phyloP scores from a whole-genome alignment of 2,113 vertebrate genomes.

The Mesocricetus auratus region DNA sequence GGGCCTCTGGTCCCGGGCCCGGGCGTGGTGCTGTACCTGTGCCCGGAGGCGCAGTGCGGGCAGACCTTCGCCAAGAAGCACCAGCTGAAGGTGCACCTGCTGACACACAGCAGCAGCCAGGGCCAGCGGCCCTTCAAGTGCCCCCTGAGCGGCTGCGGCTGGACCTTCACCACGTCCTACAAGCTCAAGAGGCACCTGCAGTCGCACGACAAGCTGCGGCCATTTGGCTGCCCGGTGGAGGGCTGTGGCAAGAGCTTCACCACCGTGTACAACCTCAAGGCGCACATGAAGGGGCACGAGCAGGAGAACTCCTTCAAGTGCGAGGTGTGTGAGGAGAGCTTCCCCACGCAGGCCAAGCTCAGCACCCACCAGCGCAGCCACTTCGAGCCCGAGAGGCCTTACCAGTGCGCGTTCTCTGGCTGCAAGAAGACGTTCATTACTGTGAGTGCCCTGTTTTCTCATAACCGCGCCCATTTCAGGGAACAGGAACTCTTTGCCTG shows the following conservation, averaged over 20 bases:
- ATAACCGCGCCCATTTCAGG: constrained; percentile 96
- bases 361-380: constrained; percentile 94
- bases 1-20: neutral
- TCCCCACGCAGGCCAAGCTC: constrained; percentile 93
- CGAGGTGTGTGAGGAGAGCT: constrained; percentile 94
- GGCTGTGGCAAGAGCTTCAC: constrained; percentile 96
- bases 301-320: constrained; percentile 94
- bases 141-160: constrained; percentile 92
- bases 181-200: constrained; percentile 96
- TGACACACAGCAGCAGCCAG: constrained; percentile 88
- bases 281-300: constrained; percentile 94
- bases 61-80: constrained; percentile 92
- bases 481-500: constrained; percentile 96
- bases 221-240: constrained; percentile 92
- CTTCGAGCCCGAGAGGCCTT: constrained; percentile 95
- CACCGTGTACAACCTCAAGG: constrained; percentile 97
- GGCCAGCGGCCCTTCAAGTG: constrained; percentile 93
- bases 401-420: constrained; percentile 96
- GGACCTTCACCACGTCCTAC: constrained; percentile 97
- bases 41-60: constrained; percentile 90
- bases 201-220: constrained; percentile 96
- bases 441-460: constrained; percentile 97
- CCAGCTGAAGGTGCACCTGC: constrained; percentile 94
- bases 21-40: constrained; percentile 82
- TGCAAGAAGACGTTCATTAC: constrained; percentile 98